phyloP scores from a whole-genome alignment of 1,140 invertebrate species.

The Cydia strobilella region DNA sequence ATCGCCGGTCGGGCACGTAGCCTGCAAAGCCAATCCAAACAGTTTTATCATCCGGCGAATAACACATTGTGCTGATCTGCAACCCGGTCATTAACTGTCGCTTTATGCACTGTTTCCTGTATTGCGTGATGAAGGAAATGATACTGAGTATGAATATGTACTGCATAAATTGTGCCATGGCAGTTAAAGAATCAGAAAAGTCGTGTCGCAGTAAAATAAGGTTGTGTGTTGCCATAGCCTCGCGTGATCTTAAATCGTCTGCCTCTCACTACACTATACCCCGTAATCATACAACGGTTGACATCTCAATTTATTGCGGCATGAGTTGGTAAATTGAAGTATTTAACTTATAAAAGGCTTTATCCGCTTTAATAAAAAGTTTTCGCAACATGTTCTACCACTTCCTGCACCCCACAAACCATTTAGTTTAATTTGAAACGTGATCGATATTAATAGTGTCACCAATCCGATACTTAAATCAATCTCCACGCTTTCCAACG shows the following conservation, averaged over 20 bases:
- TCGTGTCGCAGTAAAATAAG: conserved; percentile 36
- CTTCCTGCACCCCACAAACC: background rate
- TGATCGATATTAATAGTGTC: conserved; percentile 30
- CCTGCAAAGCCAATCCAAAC: conserved; percentile 59
- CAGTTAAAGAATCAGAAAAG: conserved; percentile 18
- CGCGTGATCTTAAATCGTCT: conserved; percentile 37
- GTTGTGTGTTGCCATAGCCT: conserved; percentile 37
- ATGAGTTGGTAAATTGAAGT: background rate
- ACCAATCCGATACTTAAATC: conserved; percentile 44
- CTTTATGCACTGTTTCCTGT: conserved; percentile 16
- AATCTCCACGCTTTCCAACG: conserved; percentile 39
- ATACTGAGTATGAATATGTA: background rate
- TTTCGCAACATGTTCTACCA: background rate
- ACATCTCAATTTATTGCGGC: background rate
- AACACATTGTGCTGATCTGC: background rate
- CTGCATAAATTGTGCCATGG: conserved; percentile 8
- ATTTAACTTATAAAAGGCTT: background rate
- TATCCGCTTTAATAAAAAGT: background rate
- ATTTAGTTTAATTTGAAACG: conserved; percentile 10
- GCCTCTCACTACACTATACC: conserved; percentile 9
- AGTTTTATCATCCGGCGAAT: conserved; percentile 36
- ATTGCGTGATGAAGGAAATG: background rate
- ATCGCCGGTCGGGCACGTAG: conserved; percentile 61
- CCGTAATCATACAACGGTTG: background rate
- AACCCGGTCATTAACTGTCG: conserved; percentile 29